Percentiles rank a stretch among this genome's conserved stretches.
Evolutionary conservation across 2,888 invertebrate species (phyloP).

Genomic region (Incurvaria masculella): DNA sequence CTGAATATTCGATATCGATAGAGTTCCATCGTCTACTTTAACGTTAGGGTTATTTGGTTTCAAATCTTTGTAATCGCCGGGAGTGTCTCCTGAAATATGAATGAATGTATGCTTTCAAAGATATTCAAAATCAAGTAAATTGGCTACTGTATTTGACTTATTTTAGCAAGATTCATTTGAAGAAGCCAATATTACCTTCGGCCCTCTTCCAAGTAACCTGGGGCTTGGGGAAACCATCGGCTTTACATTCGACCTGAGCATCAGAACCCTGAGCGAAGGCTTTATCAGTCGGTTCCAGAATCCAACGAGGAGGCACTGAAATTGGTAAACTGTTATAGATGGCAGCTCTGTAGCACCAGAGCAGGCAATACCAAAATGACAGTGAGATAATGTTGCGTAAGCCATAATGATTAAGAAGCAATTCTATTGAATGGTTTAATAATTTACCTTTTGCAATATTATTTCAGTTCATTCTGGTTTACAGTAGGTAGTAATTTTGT

Average conservation of each 20-base stretch:
- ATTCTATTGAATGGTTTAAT: too few species aligned
- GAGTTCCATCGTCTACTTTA: constrained; percentile 91
- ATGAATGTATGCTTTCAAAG: too few species aligned
- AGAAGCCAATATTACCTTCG: constrained; percentile 73
- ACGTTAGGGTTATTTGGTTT: constrained; percentile 88
- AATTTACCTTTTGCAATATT: too few species aligned
- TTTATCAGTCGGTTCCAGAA: constrained; percentile 91
- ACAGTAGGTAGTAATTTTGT: too few species aligned
- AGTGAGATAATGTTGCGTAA: too few species aligned
- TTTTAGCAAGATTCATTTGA: too few species aligned
- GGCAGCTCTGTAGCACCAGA: too few species aligned
- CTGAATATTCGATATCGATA: constrained; percentile 86
- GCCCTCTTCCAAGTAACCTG: constrained; percentile 95
- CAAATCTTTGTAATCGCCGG: constrained; percentile 91
- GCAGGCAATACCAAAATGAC: too few species aligned
- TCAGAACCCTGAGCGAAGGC: constrained; percentile 94
- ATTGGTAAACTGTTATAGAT: constrained; percentile 18
- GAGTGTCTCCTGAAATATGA: constrained; percentile 74
- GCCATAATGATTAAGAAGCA: too few species aligned
- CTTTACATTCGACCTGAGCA: constrained; percentile 93
- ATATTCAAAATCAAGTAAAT: too few species aligned
- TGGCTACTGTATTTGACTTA: neutral
- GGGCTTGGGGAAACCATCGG: constrained; percentile 93
- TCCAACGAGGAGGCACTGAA: constrained; percentile 95
- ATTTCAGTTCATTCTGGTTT: too few species aligned